A percentile compares a stretch with the other conserved stretches of the same genome.
These are phyloP conservation scores for Periophthalmus magnuspinnatus DNA, from an alignment of 2,797 vertebrate species.

Conservation along the genomic window DNA sequence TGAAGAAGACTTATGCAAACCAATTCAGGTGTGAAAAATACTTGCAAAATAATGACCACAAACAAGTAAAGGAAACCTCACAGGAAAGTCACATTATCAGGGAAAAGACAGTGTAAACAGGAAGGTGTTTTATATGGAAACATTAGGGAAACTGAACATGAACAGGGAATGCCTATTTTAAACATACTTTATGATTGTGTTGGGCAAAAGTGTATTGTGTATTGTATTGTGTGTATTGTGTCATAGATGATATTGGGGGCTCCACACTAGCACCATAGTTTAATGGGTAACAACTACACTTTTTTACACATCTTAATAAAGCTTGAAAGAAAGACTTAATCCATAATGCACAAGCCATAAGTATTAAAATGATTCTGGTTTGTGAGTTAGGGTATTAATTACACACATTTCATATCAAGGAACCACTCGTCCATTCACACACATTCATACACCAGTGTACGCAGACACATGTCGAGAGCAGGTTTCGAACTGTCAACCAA, in stretches of 20 bases:
- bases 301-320: too few relatives aligned
- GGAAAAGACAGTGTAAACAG: conserved; percentile 28
- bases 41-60: conserved; percentile 6
- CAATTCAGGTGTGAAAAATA: neutral
- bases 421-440: too few relatives aligned
- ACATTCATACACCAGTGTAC: too few relatives aligned
- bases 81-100: conserved; percentile 40
- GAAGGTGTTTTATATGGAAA: conserved; percentile 27
- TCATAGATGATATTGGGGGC: neutral
- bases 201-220: neutral
- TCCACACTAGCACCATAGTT: neutral
- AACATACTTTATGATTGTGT: neutral
- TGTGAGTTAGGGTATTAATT: too few relatives aligned
- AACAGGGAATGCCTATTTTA: neutral
- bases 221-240: neutral
- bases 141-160: conserved; percentile 14
- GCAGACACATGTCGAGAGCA: too few relatives aligned
- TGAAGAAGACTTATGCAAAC: neutral
- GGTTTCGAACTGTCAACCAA: too few relatives aligned
- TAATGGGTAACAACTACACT: too few relatives aligned
- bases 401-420: too few relatives aligned
- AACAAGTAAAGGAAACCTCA: conserved; percentile 29
- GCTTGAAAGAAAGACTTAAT: too few relatives aligned
- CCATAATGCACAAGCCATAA: too few relatives aligned
- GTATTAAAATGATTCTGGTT: too few relatives aligned